A percentile compares a stretch with the other conserved stretches of the same genome.
These are phyloP conservation scores for Theristicus caerulescens DNA, from an alignment of 2,113 vertebrate species.

Conservation along the genomic window DNA sequence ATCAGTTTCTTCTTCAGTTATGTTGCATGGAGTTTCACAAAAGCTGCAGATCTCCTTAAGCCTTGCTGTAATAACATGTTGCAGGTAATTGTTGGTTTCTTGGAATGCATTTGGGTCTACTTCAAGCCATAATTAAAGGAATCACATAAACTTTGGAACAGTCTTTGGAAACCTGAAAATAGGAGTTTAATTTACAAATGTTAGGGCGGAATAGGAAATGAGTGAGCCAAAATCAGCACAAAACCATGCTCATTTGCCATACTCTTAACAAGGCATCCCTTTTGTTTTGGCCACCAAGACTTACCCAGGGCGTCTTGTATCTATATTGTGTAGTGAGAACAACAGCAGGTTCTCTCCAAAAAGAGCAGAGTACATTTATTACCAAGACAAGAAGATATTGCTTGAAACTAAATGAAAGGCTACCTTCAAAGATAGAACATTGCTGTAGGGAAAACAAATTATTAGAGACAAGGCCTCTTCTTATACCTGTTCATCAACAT, in stretches of 20 bases:
- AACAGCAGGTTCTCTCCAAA: not conserved
- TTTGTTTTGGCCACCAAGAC: not conserved
- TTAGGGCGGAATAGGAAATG: slow-evolving; percentile 65
- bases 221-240: slow-evolving; percentile 62
- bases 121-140: slow-evolving; percentile 79
- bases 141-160: slow-evolving; percentile 62
- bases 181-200: slow-evolving; percentile 71
- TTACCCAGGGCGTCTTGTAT: not conserved
- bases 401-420: not conserved
- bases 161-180: slow-evolving; percentile 75
- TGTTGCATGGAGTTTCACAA: slow-evolving; percentile 45
- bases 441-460: not conserved
- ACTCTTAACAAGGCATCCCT: not conserved
- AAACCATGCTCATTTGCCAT: not conserved
- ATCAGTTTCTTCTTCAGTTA: slow-evolving; percentile 37
- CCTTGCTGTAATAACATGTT: slow-evolving; percentile 70
- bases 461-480: not conserved
- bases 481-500: not conserved
- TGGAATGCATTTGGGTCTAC: slow-evolving; percentile 62
- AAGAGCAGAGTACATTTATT: not conserved
- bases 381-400: not conserved
- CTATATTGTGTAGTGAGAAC: not conserved
- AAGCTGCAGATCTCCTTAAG: slow-evolving; percentile 58
- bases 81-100: slow-evolving; percentile 72
- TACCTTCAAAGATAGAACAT: not conserved